These are phyloP conservation scores for Benthosema pterotum DNA, from an alignment of 2,797 vertebrate genomes.

Conservation along the genomic window DNA sequence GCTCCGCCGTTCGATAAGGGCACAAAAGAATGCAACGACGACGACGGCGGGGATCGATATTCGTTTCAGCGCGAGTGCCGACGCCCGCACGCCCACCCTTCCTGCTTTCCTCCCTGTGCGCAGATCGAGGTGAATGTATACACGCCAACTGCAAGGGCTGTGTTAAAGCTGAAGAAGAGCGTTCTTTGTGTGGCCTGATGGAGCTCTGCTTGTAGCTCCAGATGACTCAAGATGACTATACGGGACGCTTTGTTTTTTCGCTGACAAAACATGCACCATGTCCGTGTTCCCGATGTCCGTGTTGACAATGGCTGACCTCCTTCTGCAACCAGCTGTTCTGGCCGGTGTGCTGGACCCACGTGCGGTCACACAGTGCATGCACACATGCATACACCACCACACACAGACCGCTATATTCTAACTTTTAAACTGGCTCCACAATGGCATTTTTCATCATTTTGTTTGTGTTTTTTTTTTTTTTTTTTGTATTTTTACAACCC, in stretches of 20 bases:
- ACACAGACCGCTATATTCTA: too few species aligned
- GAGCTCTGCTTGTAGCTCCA: too few species aligned
- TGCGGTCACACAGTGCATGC: constrained; percentile 27
- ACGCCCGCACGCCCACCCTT: too few species aligned
- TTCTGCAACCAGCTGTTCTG: constrained; percentile 73
- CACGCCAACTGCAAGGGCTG: constrained; percentile 38
- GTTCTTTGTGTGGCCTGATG: constrained; percentile 37
- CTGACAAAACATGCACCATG: constrained; percentile 63
- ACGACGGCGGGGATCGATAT: constrained; percentile 20
- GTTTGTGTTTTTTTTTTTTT: too few species aligned
- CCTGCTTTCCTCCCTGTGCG: constrained; percentile 32
- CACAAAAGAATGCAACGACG: constrained; percentile 18
- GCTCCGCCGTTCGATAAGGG: constrained; percentile 24
- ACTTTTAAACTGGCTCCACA: too few species aligned
- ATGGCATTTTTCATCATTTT: too few species aligned
- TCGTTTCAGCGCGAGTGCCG: constrained; percentile 28
- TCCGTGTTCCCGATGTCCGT: constrained; percentile 75
- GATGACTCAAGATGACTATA: constrained; percentile 63
- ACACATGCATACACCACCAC: constrained; percentile 52
- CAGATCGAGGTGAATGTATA: constrained; percentile 54
- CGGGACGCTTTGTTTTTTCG: constrained; percentile 69
- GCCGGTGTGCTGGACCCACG: constrained; percentile 38
- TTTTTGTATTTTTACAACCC: too few species aligned
- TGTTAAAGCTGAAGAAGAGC: constrained; percentile 52
- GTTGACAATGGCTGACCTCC: constrained; percentile 75